Percentiles rank a stretch among this genome's conserved stretches.
Evolutionary conservation across 2,888 invertebrate species (phyloP).

Genomic region (Pegoplata infirma): DNA sequence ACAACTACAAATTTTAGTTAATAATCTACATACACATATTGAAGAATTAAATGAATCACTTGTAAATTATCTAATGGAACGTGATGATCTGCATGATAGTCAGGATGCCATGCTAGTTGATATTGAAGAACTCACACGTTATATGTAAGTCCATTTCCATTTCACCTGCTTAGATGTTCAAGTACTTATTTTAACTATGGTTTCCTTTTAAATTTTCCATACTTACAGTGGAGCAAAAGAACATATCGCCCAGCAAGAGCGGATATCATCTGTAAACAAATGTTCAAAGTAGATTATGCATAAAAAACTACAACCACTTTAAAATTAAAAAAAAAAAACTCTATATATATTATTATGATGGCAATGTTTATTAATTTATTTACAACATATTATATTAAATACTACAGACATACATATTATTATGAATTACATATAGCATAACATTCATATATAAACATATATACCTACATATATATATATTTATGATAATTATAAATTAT

Average conservation of each 20-base stretch:
- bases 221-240: slow-evolving; percentile 64
- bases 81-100: slow-evolving; percentile 98
- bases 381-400: slow-evolving; percentile 39
- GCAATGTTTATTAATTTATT: slow-evolving; percentile 60
- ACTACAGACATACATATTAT: slow-evolving; percentile 30
- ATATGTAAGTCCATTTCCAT: slow-evolving; percentile 83
- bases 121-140: slow-evolving; percentile 95
- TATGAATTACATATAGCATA: slow-evolving; percentile 28
- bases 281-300: slow-evolving; percentile 52
- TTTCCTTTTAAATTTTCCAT: not conserved
- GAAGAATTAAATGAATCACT: slow-evolving; percentile 94
- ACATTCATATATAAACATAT: slow-evolving; percentile 21
- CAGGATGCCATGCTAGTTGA: slow-evolving; percentile 98
- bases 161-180: no score
- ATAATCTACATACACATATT: slow-evolving; percentile 95
- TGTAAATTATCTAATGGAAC: slow-evolving; percentile 92
- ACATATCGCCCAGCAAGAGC: slow-evolving; percentile 63
- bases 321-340: no score
- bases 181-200: not conserved
- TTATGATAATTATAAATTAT: slow-evolving; percentile 58
- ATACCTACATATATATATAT: slow-evolving; percentile 49
- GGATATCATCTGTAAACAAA: slow-evolving; percentile 54
- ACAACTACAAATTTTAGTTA: slow-evolving; percentile 93
- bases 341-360: no score
- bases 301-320: not conserved